Evolutionary conservation across 2,797 vertebrate genomes (phyloP).

Genomic region (Valencia hispanica): DNA sequence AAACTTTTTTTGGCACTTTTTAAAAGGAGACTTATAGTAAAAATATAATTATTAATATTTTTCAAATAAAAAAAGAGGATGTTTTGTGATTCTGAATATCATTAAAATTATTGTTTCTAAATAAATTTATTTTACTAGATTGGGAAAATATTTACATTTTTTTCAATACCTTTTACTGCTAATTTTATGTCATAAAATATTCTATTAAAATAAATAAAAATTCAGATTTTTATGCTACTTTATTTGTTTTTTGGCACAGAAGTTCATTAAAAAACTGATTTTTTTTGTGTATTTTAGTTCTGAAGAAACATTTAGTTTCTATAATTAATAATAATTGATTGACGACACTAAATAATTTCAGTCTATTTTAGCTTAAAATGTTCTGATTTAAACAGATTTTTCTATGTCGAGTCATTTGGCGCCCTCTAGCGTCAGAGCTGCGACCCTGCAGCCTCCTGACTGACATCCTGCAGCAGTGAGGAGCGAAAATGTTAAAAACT

Average conservation of each 20-base stretch:
- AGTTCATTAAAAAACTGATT: background rate
- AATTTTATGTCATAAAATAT: background rate
- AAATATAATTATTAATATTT: constrained; percentile 3
- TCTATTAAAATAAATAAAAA: background rate
- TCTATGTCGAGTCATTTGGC: background rate
- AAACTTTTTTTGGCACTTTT: background rate
- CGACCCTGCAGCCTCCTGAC: constrained; percentile 35
- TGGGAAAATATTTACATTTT: background rate
- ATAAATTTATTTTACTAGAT: background rate
- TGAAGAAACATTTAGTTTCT: background rate
- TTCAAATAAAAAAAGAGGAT: background rate
- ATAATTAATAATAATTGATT: background rate
- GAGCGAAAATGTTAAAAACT: constrained; percentile 5
- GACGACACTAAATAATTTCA: background rate
- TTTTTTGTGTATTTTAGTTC: background rate
- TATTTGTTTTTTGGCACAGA: constrained; percentile 1
- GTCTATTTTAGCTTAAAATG: background rate
- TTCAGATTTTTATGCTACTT: background rate
- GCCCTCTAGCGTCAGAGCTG: constrained; percentile 40
- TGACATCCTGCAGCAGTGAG: constrained; percentile 32
- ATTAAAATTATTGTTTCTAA: background rate
- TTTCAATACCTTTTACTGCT: background rate
- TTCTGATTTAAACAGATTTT: background rate
- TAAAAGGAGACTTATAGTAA: background rate
- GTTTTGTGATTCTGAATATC: background rate